Percentiles rank a stretch among this genome's conserved stretches.
These are phyloP conservation scores for Epizoanthus scotinus DNA, from an alignment of 92 coral and sea anemone genomes.

Conservation along the genomic window DNA sequence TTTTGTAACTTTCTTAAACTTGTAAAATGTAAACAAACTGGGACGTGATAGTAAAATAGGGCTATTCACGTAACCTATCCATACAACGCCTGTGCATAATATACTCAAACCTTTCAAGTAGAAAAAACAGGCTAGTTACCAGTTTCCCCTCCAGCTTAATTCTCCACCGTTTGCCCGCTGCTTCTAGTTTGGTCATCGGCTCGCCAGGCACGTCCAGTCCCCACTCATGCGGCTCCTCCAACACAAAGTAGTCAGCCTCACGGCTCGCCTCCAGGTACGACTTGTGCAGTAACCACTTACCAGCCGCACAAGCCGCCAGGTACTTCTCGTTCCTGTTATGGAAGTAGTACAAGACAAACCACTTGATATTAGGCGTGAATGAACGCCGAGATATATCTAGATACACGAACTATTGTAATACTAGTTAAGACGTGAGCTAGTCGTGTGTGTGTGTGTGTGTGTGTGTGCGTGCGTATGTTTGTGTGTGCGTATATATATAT, in stretches of 20 bases:
- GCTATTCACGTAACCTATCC: neutral
- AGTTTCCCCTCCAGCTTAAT: conserved; percentile 66
- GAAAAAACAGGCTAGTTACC: conserved; percentile 38
- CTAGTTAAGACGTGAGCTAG: no score
- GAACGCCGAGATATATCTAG: neutral
- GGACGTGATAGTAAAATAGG: no score
- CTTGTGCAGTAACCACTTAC: conserved; percentile 97
- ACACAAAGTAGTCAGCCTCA: conserved; percentile 78
- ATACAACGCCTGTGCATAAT: neutral
- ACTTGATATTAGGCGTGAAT: neutral
- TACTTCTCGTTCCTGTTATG: conserved; percentile 84
- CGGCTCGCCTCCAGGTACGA: conserved; percentile 95
- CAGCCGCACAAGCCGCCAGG: conserved; percentile 95
- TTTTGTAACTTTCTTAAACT: no score
- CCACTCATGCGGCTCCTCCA: conserved; percentile 92
- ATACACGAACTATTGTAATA: neutral
- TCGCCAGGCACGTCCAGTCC: conserved; percentile 86
- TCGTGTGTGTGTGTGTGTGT: neutral
- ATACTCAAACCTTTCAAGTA: neutral
- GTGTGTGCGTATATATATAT: neutral
- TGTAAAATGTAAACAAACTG: no score
- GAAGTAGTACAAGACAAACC: neutral
- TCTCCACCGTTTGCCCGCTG: conserved; percentile 91
- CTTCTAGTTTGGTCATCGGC: conserved; percentile 71
- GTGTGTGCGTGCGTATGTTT: neutral